phyloP scores from a whole-genome alignment of 2,888 invertebrate genomes.

The Sabatieria punctata region DNA sequence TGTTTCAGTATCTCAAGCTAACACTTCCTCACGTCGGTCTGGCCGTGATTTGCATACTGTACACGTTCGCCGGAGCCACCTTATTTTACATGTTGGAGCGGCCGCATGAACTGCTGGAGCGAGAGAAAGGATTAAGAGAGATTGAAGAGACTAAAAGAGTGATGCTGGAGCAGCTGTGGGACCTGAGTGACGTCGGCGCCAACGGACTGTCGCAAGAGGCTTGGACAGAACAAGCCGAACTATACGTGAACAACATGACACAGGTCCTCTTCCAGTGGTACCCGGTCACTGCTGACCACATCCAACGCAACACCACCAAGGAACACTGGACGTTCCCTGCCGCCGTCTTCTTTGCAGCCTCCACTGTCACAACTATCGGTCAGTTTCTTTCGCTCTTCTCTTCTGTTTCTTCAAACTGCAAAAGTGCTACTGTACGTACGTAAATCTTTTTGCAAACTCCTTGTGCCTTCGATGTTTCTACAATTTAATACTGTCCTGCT shows the following conservation, averaged over 20 bases:
- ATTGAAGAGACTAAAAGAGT: background rate
- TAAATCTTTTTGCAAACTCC: background rate
- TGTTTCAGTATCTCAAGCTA: constrained; percentile 7
- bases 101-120: constrained; percentile 5
- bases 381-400: too few relatives aligned
- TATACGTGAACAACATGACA: constrained; percentile 1
- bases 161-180: constrained; percentile 5
- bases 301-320: background rate
- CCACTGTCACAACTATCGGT: constrained; percentile 10
- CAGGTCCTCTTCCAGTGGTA: constrained; percentile 1
- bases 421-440: background rate
- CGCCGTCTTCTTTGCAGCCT: constrained; percentile 9
- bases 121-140: background rate
- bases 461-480: too few relatives aligned
- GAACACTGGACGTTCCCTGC: constrained; percentile 9
- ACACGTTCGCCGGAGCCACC: constrained; percentile 7
- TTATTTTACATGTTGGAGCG: constrained; percentile 8
- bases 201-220: background rate
- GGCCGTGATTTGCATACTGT: constrained; percentile 4
- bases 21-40: constrained; percentile 10
- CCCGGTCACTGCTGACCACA: background rate
- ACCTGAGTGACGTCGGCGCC: background rate
- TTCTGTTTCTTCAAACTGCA: background rate
- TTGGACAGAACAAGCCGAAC: background rate
- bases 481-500: too few relatives aligned